These are phyloP conservation scores for Cairina moschata DNA, from an alignment of 2,113 vertebrate species.

Conservation along the genomic window DNA sequence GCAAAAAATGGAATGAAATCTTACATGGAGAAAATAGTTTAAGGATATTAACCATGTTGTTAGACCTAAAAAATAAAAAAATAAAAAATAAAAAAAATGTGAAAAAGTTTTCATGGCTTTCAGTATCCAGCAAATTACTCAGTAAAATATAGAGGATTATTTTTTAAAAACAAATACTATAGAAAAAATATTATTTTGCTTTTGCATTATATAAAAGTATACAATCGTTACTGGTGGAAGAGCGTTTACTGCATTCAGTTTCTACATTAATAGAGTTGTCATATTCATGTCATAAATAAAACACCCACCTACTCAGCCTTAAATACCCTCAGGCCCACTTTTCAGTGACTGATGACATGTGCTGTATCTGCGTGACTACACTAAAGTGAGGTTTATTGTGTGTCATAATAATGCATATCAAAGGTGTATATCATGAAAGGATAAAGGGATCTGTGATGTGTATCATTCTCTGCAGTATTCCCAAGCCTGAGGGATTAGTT, in stretches of 20 bases:
- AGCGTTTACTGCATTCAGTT: neutral
- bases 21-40: neutral
- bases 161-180: neutral
- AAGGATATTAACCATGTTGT: neutral
- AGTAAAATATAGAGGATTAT: neutral
- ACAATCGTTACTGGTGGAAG: neutral
- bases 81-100: neutral
- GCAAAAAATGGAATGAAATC: neutral
- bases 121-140: neutral
- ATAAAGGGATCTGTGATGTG: neutral
- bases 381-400: neutral
- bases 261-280: conserved; percentile 11
- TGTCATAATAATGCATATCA: conserved; percentile 27
- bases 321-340: conserved; percentile 48
- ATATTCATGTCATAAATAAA: conserved; percentile 50
- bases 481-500: neutral
- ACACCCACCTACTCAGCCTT: conserved; percentile 22
- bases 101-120: neutral
- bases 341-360: neutral
- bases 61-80: neutral
- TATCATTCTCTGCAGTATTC: neutral
- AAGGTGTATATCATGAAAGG: conserved; percentile 11
- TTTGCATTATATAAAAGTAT: neutral
- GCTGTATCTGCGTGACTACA: neutral
- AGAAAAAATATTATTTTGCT: neutral